Percentiles rank a stretch among this genome's conserved stretches.
These are phyloP conservation scores for Noctuana brunneofusca DNA, from an alignment of 2,888 invertebrate species.

Conservation along the genomic window DNA sequence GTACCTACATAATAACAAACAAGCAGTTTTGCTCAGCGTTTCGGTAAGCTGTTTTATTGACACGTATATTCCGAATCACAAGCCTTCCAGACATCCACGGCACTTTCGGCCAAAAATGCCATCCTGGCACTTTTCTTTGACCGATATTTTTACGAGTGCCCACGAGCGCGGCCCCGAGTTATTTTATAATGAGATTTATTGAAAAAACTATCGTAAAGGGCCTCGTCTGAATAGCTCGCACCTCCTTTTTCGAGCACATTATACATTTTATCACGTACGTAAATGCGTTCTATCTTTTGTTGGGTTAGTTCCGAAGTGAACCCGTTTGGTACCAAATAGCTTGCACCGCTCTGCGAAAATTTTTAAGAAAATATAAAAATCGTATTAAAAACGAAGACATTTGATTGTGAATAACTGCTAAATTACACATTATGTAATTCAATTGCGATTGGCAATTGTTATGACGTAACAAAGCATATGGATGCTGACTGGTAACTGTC, in stretches of 20 bases:
- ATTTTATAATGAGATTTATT: slow-evolving; percentile 35
- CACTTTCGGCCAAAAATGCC: slow-evolving; percentile 69
- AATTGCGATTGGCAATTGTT: too few relatives aligned
- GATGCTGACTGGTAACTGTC: too few relatives aligned
- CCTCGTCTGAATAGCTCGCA: slow-evolving; percentile 11
- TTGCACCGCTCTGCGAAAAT: neutral
- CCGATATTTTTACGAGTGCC: slow-evolving; percentile 52
- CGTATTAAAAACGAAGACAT: neutral
- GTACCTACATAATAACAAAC: too few relatives aligned
- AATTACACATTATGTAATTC: too few relatives aligned
- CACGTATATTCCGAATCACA: slow-evolving; percentile 50
- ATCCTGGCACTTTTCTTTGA: slow-evolving; percentile 69
- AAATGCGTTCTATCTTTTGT: neutral
- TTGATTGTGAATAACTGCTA: too few relatives aligned
- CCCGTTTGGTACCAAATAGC: neutral
- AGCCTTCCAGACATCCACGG: slow-evolving; percentile 65
- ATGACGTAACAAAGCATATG: too few relatives aligned
- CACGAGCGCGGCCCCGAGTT: slow-evolving; percentile 19
- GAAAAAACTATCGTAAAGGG: slow-evolving; percentile 27
- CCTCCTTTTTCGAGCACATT: slow-evolving; percentile 9
- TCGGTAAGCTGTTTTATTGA: neutral
- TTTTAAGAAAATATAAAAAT: neutral
- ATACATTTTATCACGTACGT: slow-evolving; percentile 11
- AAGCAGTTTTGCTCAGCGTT: neutral
- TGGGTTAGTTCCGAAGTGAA: neutral